Evolutionary conservation across 2,888 invertebrate genomes (phyloP).

Genomic region (Tridacna gigas): DNA sequence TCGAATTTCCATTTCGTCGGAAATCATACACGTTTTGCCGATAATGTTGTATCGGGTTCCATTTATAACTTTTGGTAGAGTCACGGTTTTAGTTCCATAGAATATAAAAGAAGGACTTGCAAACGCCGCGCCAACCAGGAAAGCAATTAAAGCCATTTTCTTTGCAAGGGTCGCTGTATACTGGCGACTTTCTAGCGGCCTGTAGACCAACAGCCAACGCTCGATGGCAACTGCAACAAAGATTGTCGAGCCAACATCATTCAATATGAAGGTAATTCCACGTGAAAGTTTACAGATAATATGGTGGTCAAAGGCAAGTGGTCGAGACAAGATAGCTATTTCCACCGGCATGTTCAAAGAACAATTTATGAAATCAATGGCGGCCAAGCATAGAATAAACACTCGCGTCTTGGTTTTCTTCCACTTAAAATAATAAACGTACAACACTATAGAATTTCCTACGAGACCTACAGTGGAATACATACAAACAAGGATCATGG

Average conservation of each 20-base stretch:
- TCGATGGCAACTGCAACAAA: slow-evolving; percentile 63
- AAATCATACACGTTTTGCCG: slow-evolving; percentile 62
- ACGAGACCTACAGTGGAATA: slow-evolving; percentile 32
- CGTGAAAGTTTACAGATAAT: slow-evolving; percentile 57
- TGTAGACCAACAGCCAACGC: slow-evolving; percentile 53
- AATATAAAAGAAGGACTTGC: slow-evolving; percentile 63
- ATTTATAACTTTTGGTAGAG: slow-evolving; percentile 1
- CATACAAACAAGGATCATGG: slow-evolving; percentile 35
- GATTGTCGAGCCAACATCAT: slow-evolving; percentile 57
- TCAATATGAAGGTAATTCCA: slow-evolving; percentile 54
- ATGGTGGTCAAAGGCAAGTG: slow-evolving; percentile 47
- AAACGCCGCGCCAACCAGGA: slow-evolving; percentile 41
- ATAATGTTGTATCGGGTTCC: slow-evolving; percentile 7
- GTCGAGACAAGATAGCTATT: slow-evolving; percentile 48
- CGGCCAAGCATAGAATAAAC: slow-evolving; percentile 53
- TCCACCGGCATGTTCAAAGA: slow-evolving; percentile 58
- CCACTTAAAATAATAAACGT: slow-evolving; percentile 57
- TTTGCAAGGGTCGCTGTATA: slow-evolving; percentile 53
- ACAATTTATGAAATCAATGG: slow-evolving; percentile 57
- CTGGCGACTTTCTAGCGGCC: slow-evolving; percentile 49
- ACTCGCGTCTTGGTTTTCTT: slow-evolving; percentile 58
- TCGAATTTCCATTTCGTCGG: slow-evolving; percentile 53
- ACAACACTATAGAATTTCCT: slow-evolving; percentile 56
- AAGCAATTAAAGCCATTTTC: slow-evolving; percentile 41
- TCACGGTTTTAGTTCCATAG: slow-evolving; percentile 54